Base-by-base conservation (phyloP, 2,113 vertebrate species). In the Phalacrocorax carbo region DNA sequence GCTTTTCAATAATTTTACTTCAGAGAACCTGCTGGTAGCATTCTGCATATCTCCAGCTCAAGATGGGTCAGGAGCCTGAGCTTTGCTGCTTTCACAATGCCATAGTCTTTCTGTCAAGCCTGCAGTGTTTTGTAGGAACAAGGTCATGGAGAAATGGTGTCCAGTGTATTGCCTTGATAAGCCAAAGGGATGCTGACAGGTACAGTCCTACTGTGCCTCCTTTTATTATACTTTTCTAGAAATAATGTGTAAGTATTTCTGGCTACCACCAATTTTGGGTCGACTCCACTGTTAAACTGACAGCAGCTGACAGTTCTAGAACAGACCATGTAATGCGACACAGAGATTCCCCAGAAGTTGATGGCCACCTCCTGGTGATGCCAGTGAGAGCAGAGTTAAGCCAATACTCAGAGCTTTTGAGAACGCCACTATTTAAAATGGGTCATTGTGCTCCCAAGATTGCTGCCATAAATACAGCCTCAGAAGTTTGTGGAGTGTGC, bases 351-450 rank as follows among this genome's bases (percentile, higher is more conserved):
- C 60, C 77, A 79, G 83, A 61, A 85, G 78, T 5, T 93, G 78
- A 38, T 85, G 91, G 91, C 86, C 82, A 80, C 49, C 86, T 96
- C 86, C 86, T 95, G 91, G 72, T 38, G 73, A 84, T 86, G 73
- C 73, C 88, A 91, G 93, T 75, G 70, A 85, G 90, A 84, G 68
- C 88, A 86, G 88, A 96, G 83, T 94, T 93, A 93, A 96, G 65
- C 52, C 86, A 86, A 34, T n/a, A 46, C n/a, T 2, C 5, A 72
- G 25, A 82, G 75, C 9, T 8, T 90, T 84, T 66, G 88, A 75
- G 83, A 93, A 81, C 0, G 1, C 76, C 70, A 40, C 1, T 0
- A 34, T 93, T 91, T 65, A 49, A 94, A 91, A 82, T 30, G 73
- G 83, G 86, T 88, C 89, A 72, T 90, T 94, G 88, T 91, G 73